Evolutionary conservation across 2,888 invertebrate species (phyloP), one percentile per base, ranked within the genome.

Genomic region (Acrobasis consociella): DNA sequence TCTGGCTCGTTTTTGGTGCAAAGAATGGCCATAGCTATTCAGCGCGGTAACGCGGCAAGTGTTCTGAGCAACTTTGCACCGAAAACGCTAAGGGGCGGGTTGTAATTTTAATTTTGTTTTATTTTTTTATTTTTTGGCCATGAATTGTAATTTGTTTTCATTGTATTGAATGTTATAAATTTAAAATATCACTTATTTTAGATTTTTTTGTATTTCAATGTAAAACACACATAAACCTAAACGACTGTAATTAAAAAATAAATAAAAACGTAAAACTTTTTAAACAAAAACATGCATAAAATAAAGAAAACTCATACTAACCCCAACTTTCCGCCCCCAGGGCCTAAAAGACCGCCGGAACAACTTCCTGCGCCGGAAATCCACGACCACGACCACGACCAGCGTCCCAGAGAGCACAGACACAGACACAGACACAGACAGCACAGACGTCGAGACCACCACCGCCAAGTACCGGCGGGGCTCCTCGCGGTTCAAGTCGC

Each of bases 301-400:
- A 64, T 64, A 63, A 63, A 64, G 67, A 65, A 66, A 64, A 67
- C 62, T 13, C 31, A 49, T 55, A 62, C 62, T 62, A 31, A 62
- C 62, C 62, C 11, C 13, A 49, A 62, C 68, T 71, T 69, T 79
- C 71, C 68, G 70, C 76, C 80, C 72, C 64, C 88, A 91, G 91
- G 75, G 75, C 58, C 69, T 75, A 59, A 87, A 83, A 66, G 85
- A 88, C 60, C 74, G 74, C n/a, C 78, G 81, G 42, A 74, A 72
- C 61, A 80, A 78, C 68, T 90, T 91, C 86, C 81, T 83, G 63
- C 85, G 90, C 1, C 90, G 91, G 67, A 91, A 89, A 76, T 83
- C 89, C 37, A 88, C 91, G 1, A 75, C 86, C 37, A 88, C 91
- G 1, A 75, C 86, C 39, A 39, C 39, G 11, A 46, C 46, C 46